Percentiles rank a stretch among this genome's conserved stretches.
Conservation (phyloP, 2,888 invertebrate genomes). For the Calameuta pallipes region DNA sequence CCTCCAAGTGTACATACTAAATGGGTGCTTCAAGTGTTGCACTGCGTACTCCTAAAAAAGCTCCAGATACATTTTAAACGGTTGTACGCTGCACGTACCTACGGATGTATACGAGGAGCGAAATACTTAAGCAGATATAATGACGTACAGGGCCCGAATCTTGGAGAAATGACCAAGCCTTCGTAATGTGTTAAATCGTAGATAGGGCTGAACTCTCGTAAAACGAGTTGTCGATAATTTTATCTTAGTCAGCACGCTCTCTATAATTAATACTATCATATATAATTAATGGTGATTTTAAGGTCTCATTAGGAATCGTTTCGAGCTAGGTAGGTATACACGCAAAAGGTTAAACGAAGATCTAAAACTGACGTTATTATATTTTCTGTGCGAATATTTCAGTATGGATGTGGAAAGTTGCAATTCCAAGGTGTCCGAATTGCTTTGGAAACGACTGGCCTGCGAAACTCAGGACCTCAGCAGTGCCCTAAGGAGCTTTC, state of each 20-base stretch:
- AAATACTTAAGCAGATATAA: too few species aligned
- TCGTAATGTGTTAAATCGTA: too few species aligned
- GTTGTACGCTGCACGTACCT: too few species aligned
- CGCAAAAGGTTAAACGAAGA: background rate
- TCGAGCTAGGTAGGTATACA: background rate
- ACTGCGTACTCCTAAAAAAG: too few species aligned
- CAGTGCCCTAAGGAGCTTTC: slow-evolving; percentile 22
- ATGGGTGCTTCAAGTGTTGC: too few species aligned
- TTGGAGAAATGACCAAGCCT: too few species aligned
- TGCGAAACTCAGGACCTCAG: slow-evolving; percentile 12
- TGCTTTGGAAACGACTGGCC: slow-evolving; percentile 1
- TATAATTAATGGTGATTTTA: background rate
- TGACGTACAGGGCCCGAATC: too few species aligned
- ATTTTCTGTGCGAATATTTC: slow-evolving; percentile 16
- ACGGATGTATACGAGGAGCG: too few species aligned
- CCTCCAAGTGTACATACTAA: too few species aligned
- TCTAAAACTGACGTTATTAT: slow-evolving; percentile 2
- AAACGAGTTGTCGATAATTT: background rate
- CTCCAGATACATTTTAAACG: too few species aligned
- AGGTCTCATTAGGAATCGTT: background rate
- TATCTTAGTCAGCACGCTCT: background rate
- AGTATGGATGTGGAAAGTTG: slow-evolving; percentile 19
- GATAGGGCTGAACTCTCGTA: too few species aligned
- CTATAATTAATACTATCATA: background rate
- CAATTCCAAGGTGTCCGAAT: slow-evolving; percentile 16